Base-by-base conservation (phyloP, 2,888 invertebrate genomes). In the Diploptera punctata region DNA sequence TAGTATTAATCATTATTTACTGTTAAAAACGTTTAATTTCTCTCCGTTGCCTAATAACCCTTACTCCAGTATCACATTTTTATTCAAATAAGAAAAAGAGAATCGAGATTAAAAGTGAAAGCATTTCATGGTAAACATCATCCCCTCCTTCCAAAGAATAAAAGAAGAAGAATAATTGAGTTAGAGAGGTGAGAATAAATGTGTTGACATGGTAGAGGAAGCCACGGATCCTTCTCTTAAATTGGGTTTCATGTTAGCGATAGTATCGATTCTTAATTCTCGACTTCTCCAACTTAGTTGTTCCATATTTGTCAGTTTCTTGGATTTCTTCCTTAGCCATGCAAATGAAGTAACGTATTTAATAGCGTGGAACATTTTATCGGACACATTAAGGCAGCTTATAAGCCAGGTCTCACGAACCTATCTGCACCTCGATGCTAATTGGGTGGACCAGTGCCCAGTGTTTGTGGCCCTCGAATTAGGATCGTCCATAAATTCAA, bases 221-320 rank as follows among this genome's bases (percentile, higher is more conserved):
- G 26, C 54, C 54, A 26, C 26, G 54, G 10, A 54, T 54, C 24
- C 54, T 7, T 26, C 13, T 26, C 54, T 26, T 54, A 54, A 54
- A 54, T 26, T 54, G 54, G 54, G 24, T 54, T 26, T 54, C 54
- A 1, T 54, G 54, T 65, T 24, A n/a, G 10, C 21, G 62, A 62
- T 62, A 13, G 4, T 62, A 62, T 62, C 62, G 43, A n/a, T 65
- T 65, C 18, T 44, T 26, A 44, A 26, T 65, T 65, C 16, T 65
- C 43, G 44, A 47, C 47, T 65, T 65, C 65, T 47, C 47, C n/a
- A 16, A 18, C n/a, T 3, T 26, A 47, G 47, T 47, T 65, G 65
- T 65, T 65, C 26, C 44, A 18, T 65, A 65, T 65, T 65, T 44
- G 65, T 65, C 65, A 65, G 44, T 47, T 65, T 47, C 65, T 33